These are phyloP conservation scores for Pristionchus fissidentatus DNA, from an alignment of 2,888 invertebrate species.

Conservation along the genomic window DNA sequence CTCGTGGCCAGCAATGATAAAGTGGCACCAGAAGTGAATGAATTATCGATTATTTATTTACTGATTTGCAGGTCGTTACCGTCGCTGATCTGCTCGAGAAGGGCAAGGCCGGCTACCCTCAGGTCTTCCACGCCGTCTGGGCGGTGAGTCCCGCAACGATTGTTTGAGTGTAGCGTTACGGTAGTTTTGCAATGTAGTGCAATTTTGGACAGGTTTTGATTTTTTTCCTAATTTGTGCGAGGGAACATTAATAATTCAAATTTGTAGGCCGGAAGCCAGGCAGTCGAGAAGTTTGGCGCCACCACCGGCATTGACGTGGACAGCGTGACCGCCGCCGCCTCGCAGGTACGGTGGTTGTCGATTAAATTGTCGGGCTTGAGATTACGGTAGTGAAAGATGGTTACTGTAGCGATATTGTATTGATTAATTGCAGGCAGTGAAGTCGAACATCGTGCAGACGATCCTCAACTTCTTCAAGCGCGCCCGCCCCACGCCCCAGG, in stretches of 20 bases:
- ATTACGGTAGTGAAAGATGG: conserved; percentile 44
- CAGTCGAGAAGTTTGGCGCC: conserved; percentile 63
- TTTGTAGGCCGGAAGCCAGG: conserved; percentile 64
- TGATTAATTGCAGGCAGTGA: conserved; percentile 58
- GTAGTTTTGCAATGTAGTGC: conserved; percentile 4
- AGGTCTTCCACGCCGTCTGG: conserved; percentile 72
- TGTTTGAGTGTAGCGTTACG: background rate
- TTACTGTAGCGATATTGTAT: conserved; percentile 60
- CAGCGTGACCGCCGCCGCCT: conserved; percentile 18
- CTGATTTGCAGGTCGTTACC: conserved; percentile 61
- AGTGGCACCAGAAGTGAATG: background rate
- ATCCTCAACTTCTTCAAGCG: conserved; percentile 70
- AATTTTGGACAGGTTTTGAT: background rate
- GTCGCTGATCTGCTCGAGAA: conserved; percentile 71
- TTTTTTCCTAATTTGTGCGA: background rate
- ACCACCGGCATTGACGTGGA: conserved; percentile 46
- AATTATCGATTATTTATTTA: no score
- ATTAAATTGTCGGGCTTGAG: background rate
- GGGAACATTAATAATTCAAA: conserved; percentile 65
- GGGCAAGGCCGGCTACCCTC: conserved; percentile 71
- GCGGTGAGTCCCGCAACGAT: conserved; percentile 49
- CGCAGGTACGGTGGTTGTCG: conserved; percentile 13
- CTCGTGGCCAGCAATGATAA: background rate
- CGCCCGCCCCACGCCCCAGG: conserved; percentile 52
- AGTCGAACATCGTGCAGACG: conserved; percentile 63